Conservation (phyloP, 2,888 invertebrate species). For the Diaphora mendica region DNA sequence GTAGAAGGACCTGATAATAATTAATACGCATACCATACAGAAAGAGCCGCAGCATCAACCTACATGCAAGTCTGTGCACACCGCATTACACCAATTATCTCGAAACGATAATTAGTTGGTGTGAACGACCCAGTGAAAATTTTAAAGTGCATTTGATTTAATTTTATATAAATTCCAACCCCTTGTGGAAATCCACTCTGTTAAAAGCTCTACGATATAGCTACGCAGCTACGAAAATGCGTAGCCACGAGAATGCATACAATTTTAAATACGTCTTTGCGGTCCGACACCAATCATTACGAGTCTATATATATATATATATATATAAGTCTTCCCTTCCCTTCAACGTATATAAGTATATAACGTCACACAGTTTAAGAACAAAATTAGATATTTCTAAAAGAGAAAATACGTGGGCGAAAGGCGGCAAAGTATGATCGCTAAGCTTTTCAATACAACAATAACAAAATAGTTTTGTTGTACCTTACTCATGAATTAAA, state of each 20-base stretch:
- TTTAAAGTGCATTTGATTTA: neutral
- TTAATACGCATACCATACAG: neutral
- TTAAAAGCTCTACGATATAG: conserved; percentile 53
- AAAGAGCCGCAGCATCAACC: neutral
- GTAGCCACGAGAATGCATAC: conserved; percentile 29
- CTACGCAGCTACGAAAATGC: conserved; percentile 59
- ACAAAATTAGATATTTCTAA: neutral
- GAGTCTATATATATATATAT: no score
- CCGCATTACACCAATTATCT: neutral
- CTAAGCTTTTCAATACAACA: conserved; percentile 43
- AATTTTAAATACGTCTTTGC: neutral
- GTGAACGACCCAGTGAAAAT: neutral
- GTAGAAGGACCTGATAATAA: neutral
- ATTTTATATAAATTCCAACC: neutral
- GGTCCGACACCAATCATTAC: neutral
- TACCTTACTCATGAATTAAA: neutral
- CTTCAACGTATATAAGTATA: neutral
- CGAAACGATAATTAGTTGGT: neutral
- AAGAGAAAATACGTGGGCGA: conserved; percentile 22
- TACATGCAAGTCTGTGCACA: neutral
- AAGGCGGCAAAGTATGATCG: conserved; percentile 60
- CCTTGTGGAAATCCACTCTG: conserved; percentile 49
- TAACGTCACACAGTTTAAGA: neutral
- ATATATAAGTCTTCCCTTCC: no score
- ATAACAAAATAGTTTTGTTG: conserved; percentile 23